Evolutionary conservation across 2,888 invertebrate species (phyloP), one percentile per base, ranked within the genome.

Genomic region (Campoplex nolae): DNA sequence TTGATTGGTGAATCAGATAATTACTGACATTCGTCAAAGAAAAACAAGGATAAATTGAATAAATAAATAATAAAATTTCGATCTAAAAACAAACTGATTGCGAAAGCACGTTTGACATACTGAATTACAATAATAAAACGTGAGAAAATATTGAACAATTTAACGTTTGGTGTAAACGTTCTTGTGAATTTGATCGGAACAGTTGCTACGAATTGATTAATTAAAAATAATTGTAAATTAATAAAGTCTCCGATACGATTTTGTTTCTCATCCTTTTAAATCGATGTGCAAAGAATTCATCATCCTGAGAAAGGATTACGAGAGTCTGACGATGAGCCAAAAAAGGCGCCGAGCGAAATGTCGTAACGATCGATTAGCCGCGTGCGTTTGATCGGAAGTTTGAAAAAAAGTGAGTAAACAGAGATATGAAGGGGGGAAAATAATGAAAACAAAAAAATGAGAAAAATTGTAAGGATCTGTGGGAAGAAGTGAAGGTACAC

Each of bases 401-500:
- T 58, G 48, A 79, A 70, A 51, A 23, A 71, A 80, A 76, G 51
- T 45, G 54, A 35, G 28, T 51, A n/a, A 48, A 38, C 38, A 56
- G 16, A 56, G 51, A 83, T 76, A 68, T 7, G 51, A 28, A 54
- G 23, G 42, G 6, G 67, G 23, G 23, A 23, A 23, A 23, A 23
- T 23, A 23, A 23, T 23, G 23, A 23, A 23, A 23, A 23, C 23
- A 23, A 23, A 23, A 23, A 11, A 56, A 62, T 16, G 32, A 16
- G 32, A 62, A 75, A 28, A 80, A 83, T 62, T 18, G 58, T 35
- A 54, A 84, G 28, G 35, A 81, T 87, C 87, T 75, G 84, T 87
- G 87, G 82, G 84, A 86, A 87, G 75, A 87, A 87, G 87, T 82
- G 84, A 84, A 78, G 54, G 87, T 84, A 62, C 70, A 62, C 54